Percentiles rank a stretch among this genome's conserved stretches.
Evolutionary conservation across 2,113 vertebrate species (phyloP).

Genomic region (Bos indicus): DNA sequence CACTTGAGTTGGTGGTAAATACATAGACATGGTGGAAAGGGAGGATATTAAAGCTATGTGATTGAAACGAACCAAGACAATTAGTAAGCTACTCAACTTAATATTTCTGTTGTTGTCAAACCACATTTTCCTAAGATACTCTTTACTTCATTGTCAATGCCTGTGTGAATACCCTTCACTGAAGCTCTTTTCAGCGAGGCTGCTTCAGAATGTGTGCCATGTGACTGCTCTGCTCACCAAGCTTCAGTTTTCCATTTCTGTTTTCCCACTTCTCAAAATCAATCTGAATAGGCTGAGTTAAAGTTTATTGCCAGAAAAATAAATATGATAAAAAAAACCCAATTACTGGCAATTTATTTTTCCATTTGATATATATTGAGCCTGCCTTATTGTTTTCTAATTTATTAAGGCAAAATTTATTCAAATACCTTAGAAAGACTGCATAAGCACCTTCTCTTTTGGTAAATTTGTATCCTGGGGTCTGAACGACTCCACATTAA

Average conservation of each 20-base stretch:
- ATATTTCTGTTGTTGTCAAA: too few relatives aligned
- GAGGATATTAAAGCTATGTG: neutral
- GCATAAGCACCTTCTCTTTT: neutral
- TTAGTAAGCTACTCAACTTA: neutral
- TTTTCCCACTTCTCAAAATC: neutral
- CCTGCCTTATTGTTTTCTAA: neutral
- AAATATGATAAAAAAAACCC: neutral
- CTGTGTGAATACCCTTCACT: accelerated
- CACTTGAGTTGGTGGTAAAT: neutral
- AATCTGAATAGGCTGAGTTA: neutral
- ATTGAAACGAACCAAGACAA: neutral
- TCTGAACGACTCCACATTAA: neutral
- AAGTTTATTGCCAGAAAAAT: neutral
- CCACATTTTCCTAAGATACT: neutral
- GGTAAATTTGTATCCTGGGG: neutral
- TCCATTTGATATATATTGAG: neutral
- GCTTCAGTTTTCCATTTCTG: neutral
- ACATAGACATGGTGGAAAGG: neutral
- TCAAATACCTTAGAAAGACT: neutral
- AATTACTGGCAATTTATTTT: neutral
- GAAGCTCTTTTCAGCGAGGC: too few relatives aligned
- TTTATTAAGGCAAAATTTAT: neutral
- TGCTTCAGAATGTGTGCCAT: accelerated
- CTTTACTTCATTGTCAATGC: neutral
- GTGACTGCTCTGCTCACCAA: neutral